Evolutionary conservation across 2,797 vertebrate genomes (phyloP).

Genomic region (Sciurus vulgaris): DNA sequence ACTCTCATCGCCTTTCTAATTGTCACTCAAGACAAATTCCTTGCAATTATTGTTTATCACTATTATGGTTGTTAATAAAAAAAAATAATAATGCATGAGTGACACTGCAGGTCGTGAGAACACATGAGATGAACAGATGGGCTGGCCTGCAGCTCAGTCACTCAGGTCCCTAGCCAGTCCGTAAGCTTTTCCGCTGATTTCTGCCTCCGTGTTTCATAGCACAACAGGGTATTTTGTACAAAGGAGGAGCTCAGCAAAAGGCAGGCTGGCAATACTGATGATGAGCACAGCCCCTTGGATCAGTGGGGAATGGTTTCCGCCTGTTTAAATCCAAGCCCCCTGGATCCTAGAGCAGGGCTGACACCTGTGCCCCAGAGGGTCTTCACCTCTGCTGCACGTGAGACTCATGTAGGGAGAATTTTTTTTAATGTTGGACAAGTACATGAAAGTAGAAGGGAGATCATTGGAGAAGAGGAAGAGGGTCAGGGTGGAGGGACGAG

Average conservation of each 20-base stretch:
- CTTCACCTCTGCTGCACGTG: not conserved
- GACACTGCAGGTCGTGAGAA: not conserved
- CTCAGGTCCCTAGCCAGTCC: not conserved
- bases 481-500: too few species aligned
- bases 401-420: not conserved
- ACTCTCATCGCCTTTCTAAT: not conserved
- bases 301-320: not conserved
- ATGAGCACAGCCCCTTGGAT: not conserved
- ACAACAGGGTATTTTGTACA: slow-evolving; percentile 1
- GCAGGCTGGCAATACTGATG: not conserved
- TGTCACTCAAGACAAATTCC: not conserved
- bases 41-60: not conserved
- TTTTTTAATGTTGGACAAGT: not conserved
- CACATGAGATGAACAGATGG: not conserved
- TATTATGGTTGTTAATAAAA: not conserved
- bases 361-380: not conserved
- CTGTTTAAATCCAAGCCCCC: not conserved
- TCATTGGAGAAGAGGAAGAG: too few species aligned
- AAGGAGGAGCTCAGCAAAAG: not conserved
- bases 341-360: not conserved
- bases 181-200: not conserved
- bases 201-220: not conserved
- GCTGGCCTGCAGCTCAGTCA: not conserved
- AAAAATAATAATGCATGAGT: not conserved
- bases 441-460: too few species aligned